Conservation (phyloP, 2,113 vertebrate species). For the Rynchops niger region DNA sequence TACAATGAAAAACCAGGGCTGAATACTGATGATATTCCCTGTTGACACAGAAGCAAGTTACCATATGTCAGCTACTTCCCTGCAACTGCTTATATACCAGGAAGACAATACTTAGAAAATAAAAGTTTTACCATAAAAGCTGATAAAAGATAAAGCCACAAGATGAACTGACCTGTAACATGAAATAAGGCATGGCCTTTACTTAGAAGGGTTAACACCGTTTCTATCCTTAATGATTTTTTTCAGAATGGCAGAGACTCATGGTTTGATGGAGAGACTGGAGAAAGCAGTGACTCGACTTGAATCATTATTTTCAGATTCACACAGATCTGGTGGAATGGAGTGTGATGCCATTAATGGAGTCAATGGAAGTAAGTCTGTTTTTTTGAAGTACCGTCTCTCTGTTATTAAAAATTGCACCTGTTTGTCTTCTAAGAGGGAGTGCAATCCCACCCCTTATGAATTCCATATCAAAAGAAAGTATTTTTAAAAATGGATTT, state of each 20-base stretch:
- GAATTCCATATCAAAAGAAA: neutral
- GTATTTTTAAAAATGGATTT: neutral
- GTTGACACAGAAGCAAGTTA: neutral
- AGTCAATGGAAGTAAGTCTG: slow-evolving; percentile 80
- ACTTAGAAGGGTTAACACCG: neutral
- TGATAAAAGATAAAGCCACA: neutral
- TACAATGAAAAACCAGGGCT: neutral
- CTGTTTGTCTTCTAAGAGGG: neutral
- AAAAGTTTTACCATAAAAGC: neutral
- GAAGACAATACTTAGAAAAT: neutral
- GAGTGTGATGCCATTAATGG: slow-evolving; percentile 74
- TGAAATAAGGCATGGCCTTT: neutral
- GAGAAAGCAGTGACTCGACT: slow-evolving; percentile 89
- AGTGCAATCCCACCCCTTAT: neutral
- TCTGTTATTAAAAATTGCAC: neutral
- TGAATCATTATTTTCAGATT: slow-evolving; percentile 81
- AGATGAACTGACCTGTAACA: neutral
- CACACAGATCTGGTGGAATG: slow-evolving; percentile 59
- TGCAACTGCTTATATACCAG: neutral
- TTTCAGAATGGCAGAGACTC: slow-evolving; percentile 82
- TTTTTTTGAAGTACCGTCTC: neutral
- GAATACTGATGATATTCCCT: neutral
- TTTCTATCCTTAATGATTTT: neutral
- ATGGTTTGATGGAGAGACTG: slow-evolving; percentile 87
- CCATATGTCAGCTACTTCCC: neutral